Evolutionary conservation across 2,888 invertebrate genomes (phyloP).

Genomic region (Nipponacmea schrenckii): DNA sequence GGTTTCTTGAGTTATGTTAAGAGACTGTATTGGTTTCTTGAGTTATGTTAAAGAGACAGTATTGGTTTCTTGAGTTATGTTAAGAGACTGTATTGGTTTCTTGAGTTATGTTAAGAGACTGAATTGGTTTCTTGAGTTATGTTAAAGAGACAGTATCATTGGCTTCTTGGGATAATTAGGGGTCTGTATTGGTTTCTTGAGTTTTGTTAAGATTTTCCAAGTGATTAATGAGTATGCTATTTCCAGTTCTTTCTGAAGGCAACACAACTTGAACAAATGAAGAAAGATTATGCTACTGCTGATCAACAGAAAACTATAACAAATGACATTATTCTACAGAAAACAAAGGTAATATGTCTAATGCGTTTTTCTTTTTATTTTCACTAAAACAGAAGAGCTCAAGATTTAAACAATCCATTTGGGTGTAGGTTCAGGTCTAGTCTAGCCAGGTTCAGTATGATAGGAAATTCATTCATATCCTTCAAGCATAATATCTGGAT

Average conservation of each 20-base stretch:
- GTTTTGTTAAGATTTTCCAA: no score
- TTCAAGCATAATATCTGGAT: no score
- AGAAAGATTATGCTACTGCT: slow-evolving; percentile 60
- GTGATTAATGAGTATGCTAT: no score
- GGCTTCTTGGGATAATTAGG: neutral
- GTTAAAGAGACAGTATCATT: neutral
- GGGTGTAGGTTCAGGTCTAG: no score
- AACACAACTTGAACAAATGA: slow-evolving; percentile 76
- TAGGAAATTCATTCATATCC: no score
- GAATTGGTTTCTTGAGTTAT: neutral
- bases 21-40: slow-evolving; percentile 5
- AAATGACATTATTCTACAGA: slow-evolving; percentile 53
- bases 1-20: no score
- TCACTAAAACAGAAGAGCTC: no score
- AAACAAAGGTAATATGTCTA: slow-evolving; percentile 57
- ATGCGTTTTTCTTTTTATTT: no score
- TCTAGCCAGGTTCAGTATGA: no score
- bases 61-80: neutral
- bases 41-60: neutral
- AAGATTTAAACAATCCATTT: no score
- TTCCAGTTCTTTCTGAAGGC: slow-evolving; percentile 79
- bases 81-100: slow-evolving; percentile 6
- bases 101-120: no score
- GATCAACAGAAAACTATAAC: slow-evolving; percentile 54
- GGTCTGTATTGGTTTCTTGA: slow-evolving; percentile 9